Percentiles rank a stretch among this genome's conserved stretches.
These are phyloP conservation scores for Excalfactoria chinensis DNA, from an alignment of 2,113 vertebrate genomes.

Conservation along the genomic window DNA sequence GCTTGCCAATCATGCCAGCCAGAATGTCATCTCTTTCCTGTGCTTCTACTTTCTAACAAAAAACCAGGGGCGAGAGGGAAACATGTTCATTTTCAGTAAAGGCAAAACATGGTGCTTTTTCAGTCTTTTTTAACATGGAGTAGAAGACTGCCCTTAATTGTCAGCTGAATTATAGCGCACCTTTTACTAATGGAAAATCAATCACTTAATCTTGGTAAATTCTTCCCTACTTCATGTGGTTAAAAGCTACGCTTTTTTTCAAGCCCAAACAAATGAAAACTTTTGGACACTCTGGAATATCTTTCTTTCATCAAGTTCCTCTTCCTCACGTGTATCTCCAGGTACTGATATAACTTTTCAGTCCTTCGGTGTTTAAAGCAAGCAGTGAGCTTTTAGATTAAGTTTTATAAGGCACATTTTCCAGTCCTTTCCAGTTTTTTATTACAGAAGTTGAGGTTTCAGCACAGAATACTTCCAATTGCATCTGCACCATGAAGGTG, in stretches of 20 bases:
- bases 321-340: not conserved
- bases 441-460: not conserved
- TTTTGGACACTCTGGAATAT: not conserved
- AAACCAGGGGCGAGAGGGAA: not conserved
- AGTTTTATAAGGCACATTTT: not conserved
- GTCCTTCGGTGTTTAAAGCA: not conserved
- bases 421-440: not conserved
- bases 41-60: constrained; percentile 86
- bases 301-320: not conserved
- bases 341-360: not conserved
- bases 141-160: not conserved
- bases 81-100: not conserved
- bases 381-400: not conserved
- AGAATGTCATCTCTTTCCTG: constrained; percentile 89
- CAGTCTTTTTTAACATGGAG: not conserved
- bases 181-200: not conserved
- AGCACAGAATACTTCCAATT: not conserved
- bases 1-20: constrained; percentile 85
- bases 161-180: not conserved
- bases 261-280: not conserved
- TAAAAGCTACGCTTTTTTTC: not conserved
- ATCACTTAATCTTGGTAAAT: not conserved
- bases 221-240: not conserved
- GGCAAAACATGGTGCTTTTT: not conserved
- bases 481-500: not conserved